phyloP scores from a whole-genome alignment of 37 sponge, comb jelly and placozoan genomes.

The Mnemiopsis leidyi region DNA sequence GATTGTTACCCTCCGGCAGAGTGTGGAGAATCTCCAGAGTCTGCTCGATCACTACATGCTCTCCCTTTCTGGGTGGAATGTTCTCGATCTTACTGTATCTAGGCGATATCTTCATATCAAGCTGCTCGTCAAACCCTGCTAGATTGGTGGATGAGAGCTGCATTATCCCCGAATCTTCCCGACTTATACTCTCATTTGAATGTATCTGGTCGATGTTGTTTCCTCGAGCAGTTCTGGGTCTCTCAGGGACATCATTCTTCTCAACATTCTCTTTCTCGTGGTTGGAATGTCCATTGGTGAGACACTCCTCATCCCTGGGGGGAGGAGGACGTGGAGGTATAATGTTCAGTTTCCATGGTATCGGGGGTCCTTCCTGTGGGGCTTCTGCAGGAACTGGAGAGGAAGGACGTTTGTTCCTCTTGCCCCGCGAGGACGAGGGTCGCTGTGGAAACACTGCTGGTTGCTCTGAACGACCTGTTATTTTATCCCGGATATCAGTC shows the following conservation, averaged over 20 bases:
- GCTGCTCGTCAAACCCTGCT: not conserved
- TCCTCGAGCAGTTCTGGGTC: constrained; percentile 48
- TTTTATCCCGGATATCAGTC: constrained; percentile 30
- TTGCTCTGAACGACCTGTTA: not conserved
- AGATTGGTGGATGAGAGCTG: constrained; percentile 18
- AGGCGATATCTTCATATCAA: constrained; percentile 45
- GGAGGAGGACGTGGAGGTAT: constrained; percentile 26
- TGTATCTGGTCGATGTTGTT: not conserved
- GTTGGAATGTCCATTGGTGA: constrained; percentile 16
- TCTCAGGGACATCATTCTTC: not conserved
- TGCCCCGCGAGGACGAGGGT: constrained; percentile 35
- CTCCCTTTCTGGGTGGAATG: not conserved
- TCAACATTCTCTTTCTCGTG: not conserved
- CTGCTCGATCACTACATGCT: constrained; percentile 10
- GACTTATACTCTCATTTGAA: not conserved
- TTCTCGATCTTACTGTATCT: constrained; percentile 9
- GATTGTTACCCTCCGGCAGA: not conserved
- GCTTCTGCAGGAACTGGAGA: not conserved
- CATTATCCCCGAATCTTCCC: constrained; percentile 5
- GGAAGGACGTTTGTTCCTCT: constrained; percentile 54
- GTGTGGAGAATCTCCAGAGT: constrained; percentile 40
- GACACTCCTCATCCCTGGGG: not conserved
- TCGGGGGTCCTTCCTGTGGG: not conserved
- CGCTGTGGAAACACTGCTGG: not conserved
- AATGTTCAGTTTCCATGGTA: constrained; percentile 56